Base-by-base conservation (phyloP, 1,140 invertebrate species). In the Pomacea maculata region DNA sequence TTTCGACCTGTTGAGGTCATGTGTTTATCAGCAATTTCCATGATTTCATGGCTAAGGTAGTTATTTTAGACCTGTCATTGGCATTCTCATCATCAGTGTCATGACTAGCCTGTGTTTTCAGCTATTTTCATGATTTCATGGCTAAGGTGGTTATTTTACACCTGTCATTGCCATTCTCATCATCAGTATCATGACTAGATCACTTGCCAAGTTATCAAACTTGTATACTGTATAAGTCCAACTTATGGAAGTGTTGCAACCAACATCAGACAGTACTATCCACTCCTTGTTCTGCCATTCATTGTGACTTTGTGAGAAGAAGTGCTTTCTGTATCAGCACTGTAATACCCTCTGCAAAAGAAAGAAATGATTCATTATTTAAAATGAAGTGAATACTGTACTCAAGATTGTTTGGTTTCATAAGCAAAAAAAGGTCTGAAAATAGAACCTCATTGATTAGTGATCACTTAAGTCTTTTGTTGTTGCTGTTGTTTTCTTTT, bases 271-370 rank as follows among this genome's bases (percentile, higher is more conserved):
- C 25, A 25, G 25, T 25, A 45, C 34, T 45, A 45, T 45, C 34
- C 34, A 45, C 52, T 54, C 73, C 5, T 8, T 64, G 55, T 76
- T 34, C 17, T 72, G 21, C 21, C 55, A n/a, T 57, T 80, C 29
- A 80, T 52, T 73, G 21, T 12, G 71, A 73, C 63, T 80, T 80
- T 15, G 64, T 63, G 12, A 76, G 29, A 17, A 80, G 25, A 15
- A 80, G 19, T 25, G 67, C 8, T 34, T 80, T 80, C 80, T 80
- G 80, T 6, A 67, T 15, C 21, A 75, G 34, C 6, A 80, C 65
- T n/a, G 80, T 80, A 29, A 74, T 52, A 55, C 34, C 25, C 63
- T 80, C 80, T 80, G 80, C 75, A 76, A 80, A 14, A 55, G 10
- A 76, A 55, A 76, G 57, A 70, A 65, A 68, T 55, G 19, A 54